A percentile compares a stretch with the other conserved stretches of the same genome.
Evolutionary conservation across 2,888 invertebrate genomes (phyloP).

Genomic region (Pollenia angustigena): DNA sequence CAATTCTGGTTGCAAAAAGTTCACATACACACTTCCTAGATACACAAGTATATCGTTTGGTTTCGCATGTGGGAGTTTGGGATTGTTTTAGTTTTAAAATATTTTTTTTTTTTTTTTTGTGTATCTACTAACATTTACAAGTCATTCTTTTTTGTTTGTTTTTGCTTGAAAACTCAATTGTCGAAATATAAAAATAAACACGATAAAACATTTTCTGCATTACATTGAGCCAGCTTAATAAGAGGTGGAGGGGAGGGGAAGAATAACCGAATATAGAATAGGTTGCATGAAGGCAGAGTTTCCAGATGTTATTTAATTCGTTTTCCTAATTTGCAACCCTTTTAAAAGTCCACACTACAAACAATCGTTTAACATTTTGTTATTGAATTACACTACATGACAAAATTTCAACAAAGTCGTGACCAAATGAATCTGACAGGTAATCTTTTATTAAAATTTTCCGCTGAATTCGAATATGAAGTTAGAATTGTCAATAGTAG

Average conservation of each 20-base stretch:
- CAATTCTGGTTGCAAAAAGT: neutral
- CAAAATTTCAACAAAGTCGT: no score
- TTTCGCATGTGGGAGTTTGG: constrained; percentile 75
- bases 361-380: no score
- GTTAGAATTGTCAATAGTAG: no score
- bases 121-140: constrained; percentile 42
- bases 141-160: constrained; percentile 8
- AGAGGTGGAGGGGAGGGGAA: neutral
- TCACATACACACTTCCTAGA: neutral
- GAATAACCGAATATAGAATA: neutral
- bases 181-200: constrained; percentile 64
- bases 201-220: constrained; percentile 41
- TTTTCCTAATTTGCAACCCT: no score
- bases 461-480: no score
- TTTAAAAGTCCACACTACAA: no score
- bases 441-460: no score
- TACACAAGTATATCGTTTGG: constrained; percentile 19
- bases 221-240: neutral
- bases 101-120: constrained; percentile 3
- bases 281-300: neutral
- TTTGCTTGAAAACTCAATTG: constrained; percentile 34
- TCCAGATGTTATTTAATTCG: neutral
- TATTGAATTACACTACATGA: no score
- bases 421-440: no score
- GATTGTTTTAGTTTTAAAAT: constrained; percentile 57